A percentile compares a stretch with the other conserved stretches of the same genome.
Evolutionary conservation across 2,797 vertebrate genomes (phyloP).

Genomic region (Spinibarbus caldwelli): DNA sequence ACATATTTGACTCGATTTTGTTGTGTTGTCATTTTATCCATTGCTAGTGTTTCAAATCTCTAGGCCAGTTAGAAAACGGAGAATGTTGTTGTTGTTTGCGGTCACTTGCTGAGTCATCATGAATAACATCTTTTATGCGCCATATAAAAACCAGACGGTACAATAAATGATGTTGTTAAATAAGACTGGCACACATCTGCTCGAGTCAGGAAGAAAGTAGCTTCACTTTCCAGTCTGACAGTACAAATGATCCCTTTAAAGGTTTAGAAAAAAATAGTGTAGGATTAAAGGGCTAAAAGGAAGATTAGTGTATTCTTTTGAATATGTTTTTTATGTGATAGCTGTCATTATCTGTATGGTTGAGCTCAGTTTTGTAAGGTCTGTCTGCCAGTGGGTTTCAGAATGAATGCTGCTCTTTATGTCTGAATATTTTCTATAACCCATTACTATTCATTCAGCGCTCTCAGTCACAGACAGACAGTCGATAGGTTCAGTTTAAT

Average conservation of each 20-base stretch:
- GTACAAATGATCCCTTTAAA: slow-evolving; percentile 41
- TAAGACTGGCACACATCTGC: slow-evolving; percentile 41
- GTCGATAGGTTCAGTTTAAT: background rate
- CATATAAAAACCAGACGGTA: slow-evolving; percentile 28
- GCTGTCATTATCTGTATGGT: slow-evolving; percentile 19
- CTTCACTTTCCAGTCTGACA: slow-evolving; percentile 28
- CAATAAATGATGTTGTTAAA: slow-evolving; percentile 48
- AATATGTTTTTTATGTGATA: slow-evolving; percentile 32
- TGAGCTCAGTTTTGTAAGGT: background rate
- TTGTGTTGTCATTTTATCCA: background rate
- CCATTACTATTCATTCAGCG: slow-evolving; percentile 4
- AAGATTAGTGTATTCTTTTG: slow-evolving; percentile 32
- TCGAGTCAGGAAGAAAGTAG: slow-evolving; percentile 29
- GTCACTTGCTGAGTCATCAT: slow-evolving; percentile 27
- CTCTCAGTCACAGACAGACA: background rate
- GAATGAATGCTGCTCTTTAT: slow-evolving; percentile 22
- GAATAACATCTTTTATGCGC: slow-evolving; percentile 21
- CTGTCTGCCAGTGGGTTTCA: background rate
- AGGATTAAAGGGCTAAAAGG: slow-evolving; percentile 37
- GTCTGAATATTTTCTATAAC: slow-evolving; percentile 7
- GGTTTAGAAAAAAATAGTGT: slow-evolving; percentile 29
- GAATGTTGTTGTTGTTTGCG: slow-evolving; percentile 33
- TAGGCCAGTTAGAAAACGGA: slow-evolving; percentile 47
- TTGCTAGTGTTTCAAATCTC: slow-evolving; percentile 17
- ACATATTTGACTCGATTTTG: background rate